phyloP scores from a whole-genome alignment of 2,113 vertebrate species.

The Osmerus mordax region DNA sequence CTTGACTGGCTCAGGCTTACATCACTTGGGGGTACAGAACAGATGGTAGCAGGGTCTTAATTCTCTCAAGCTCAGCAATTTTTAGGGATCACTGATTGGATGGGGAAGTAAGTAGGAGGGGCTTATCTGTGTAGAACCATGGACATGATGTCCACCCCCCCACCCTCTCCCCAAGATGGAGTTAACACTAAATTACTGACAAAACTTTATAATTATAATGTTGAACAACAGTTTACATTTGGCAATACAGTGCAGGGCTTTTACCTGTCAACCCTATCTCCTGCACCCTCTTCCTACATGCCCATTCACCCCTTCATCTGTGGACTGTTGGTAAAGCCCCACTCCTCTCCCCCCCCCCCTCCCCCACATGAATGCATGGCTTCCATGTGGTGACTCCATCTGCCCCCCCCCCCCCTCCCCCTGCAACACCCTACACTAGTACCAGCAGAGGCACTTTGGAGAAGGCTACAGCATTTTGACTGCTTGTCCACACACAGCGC shows the following conservation, averaged over 20 bases:
- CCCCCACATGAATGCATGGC: slow-evolving; percentile 64
- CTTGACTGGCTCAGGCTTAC: slow-evolving; percentile 38
- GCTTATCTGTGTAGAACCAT: not conserved
- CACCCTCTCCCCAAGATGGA: too few species aligned
- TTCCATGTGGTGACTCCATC: slow-evolving; percentile 69
- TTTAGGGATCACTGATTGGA: slow-evolving; percentile 42
- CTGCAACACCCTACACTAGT: slow-evolving; percentile 21
- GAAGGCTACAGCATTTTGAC: slow-evolving; percentile 42
- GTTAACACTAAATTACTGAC: not conserved
- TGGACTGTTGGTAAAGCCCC: slow-evolving; percentile 44
- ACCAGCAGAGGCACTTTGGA: slow-evolving; percentile 30
- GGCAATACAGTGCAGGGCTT: slow-evolving; percentile 66
- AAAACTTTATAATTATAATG: not conserved
- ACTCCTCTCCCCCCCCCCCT: not conserved
- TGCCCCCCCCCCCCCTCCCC: slow-evolving; percentile 39
- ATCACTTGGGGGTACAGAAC: slow-evolving; percentile 52
- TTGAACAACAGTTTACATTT: slow-evolving; percentile 49
- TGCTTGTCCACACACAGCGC: slow-evolving; percentile 42
- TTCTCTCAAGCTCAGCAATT: slow-evolving; percentile 50
- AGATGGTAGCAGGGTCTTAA: slow-evolving; percentile 60
- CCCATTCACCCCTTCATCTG: slow-evolving; percentile 53
- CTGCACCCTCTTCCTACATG: slow-evolving; percentile 24
- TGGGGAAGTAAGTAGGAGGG: slow-evolving; percentile 28
- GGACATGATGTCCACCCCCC: not conserved
- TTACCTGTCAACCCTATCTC: slow-evolving; percentile 22